Evolutionary conservation across 1,140 invertebrate genomes (phyloP), one percentile per base, ranked within the genome.

Genomic region (Hestina assimilis): DNA sequence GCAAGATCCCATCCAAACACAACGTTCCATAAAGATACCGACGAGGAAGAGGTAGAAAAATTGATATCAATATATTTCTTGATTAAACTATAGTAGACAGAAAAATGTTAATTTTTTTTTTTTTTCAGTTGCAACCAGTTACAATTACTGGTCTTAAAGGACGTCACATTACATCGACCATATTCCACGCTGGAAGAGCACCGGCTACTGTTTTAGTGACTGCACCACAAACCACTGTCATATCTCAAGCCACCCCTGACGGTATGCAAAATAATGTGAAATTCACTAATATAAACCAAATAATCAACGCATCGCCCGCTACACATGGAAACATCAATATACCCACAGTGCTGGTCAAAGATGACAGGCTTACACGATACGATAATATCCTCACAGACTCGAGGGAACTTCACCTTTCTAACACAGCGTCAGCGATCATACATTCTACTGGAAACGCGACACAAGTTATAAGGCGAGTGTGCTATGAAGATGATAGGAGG

Each of bases 1-100:
- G 88, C 86, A 0, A 58, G 85, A 8, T 77, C 83, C 1, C 88
- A 89, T 56, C 88, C 88, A 0, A 89, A 89, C 54, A 89, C 88
- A 0, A 89, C 88, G 0, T 89, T 89, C 66, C 86, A 89, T 53
- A 85, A 74, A 31, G 86, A 89, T 7, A 79, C 74, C 26, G 79
- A 86, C 35, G 74, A 83, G 4, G 66, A 69, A 51, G 69, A 79
- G 75, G 72, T 83, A 24, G 56, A 64, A n/a, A 8, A 17, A 14
- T 14, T 52, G 15, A 1, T 43, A 11, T 9, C 5, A 6, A 11
- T 31, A 11, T 31, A 31, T 31, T 1, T 4, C 6, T 31, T 24
- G 7, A 24, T 7, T 24, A 24, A 24, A 3, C 3, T 3, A 4
- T 24, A 24, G 23, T 24, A 4, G 3, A 24, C 23, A 24, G 3